phyloP scores from a whole-genome alignment of 2,797 vertebrate species.

The Pantherophis alleghaniensis region DNA sequence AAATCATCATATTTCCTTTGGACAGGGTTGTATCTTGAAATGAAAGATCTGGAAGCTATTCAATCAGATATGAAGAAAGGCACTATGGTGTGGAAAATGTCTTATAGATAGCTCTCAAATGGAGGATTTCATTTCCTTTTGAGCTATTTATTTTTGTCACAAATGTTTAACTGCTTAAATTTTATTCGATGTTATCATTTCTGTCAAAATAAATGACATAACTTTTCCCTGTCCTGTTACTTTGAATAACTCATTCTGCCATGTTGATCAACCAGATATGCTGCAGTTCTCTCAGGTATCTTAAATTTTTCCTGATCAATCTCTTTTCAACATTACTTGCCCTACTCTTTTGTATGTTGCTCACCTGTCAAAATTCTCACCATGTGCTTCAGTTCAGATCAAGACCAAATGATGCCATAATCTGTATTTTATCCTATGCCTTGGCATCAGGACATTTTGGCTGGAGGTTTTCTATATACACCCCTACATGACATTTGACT shows the following conservation, averaged over 20 bases:
- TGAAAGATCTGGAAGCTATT: not conserved
- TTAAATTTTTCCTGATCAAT: slow-evolving; percentile 45
- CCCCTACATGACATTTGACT: not conserved
- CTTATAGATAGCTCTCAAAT: not conserved
- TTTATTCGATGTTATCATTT: not conserved
- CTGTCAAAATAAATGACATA: slow-evolving; percentile 32
- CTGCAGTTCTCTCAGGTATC: slow-evolving; percentile 46
- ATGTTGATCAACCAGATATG: slow-evolving; percentile 55
- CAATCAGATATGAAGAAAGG: no score
- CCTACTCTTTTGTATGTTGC: slow-evolving; percentile 38
- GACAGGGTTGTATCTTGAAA: not conserved
- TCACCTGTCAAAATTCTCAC: slow-evolving; percentile 37
- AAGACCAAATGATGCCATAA: slow-evolving; percentile 21
- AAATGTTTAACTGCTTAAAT: not conserved
- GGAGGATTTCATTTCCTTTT: not conserved
- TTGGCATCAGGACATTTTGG: slow-evolving; percentile 9
- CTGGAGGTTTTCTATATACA: slow-evolving; percentile 7
- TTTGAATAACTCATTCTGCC: slow-evolving; percentile 45
- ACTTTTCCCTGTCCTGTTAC: slow-evolving; percentile 35
- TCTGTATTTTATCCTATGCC: slow-evolving; percentile 6
- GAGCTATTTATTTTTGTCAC: not conserved
- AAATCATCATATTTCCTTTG: not conserved
- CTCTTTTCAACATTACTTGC: slow-evolving; percentile 46
- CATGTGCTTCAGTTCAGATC: not conserved
- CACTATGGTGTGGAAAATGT: not conserved